Conservation (phyloP, 2,888 invertebrate species). For the Rotaria macrura region DNA sequence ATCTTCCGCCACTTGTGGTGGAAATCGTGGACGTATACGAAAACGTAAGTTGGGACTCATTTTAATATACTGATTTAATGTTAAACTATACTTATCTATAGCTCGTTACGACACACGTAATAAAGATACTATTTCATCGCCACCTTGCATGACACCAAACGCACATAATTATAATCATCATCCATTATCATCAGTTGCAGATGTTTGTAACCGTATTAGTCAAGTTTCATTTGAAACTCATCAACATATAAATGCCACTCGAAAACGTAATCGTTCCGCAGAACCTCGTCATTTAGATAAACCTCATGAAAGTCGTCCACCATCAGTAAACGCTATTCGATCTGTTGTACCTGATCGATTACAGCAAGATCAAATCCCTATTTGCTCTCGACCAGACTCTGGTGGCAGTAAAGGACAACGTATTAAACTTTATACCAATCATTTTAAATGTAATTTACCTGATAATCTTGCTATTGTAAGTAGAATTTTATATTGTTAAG, state of each 20-base stretch:
- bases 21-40: not conserved
- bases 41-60: too few relatives aligned
- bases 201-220: not conserved
- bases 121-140: not conserved
- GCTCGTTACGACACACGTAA: not conserved
- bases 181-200: not conserved
- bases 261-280: not conserved
- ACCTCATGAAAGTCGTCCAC: not conserved
- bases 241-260: not conserved
- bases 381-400: not conserved
- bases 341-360: not conserved
- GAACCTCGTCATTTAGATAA: not conserved
- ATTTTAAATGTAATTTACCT: conserved; percentile 18
- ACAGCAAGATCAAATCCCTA: not conserved
- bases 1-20: not conserved
- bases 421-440: conserved; percentile 2
- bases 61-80: not conserved
- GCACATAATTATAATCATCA: not conserved
- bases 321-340: not conserved
- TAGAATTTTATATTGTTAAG: not conserved
- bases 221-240: not conserved
- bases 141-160: not conserved
- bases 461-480: not conserved
- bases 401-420: not conserved
- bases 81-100: not conserved